phyloP scores from a whole-genome alignment of 2,113 vertebrate genomes.

The Indicator maculatus region DNA sequence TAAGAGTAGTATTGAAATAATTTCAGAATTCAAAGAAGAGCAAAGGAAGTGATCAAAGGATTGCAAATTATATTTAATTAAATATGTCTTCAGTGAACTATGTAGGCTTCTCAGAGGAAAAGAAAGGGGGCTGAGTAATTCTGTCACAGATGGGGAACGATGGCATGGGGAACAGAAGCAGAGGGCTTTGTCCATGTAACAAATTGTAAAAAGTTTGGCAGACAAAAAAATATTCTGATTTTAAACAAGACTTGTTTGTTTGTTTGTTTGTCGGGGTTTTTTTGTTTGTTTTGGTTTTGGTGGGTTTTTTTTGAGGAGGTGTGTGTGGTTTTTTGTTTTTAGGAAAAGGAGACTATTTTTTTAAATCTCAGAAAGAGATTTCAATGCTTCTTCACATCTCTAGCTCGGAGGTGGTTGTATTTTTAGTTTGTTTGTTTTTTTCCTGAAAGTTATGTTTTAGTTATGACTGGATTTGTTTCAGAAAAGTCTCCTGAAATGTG shows the following conservation, averaged over 20 bases:
- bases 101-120: background rate
- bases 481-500: background rate
- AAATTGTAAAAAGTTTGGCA: background rate
- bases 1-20: background rate
- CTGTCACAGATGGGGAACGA: background rate
- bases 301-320: no score
- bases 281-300: background rate
- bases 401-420: background rate
- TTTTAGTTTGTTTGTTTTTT: background rate
- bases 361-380: background rate
- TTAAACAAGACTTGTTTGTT: background rate
- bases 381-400: background rate
- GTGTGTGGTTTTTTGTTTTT: background rate
- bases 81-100: background rate
- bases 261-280: background rate
- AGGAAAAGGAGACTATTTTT: background rate
- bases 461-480: background rate
- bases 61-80: conserved; percentile 5
- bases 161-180: background rate
- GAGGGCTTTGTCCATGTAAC: background rate
- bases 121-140: background rate
- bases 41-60: conserved; percentile 1
- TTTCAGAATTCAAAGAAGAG: conserved; percentile 2
- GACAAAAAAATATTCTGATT: background rate
- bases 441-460: background rate